phyloP scores from a whole-genome alignment of 2,888 invertebrate genomes.

The Drosophila prolongata region DNA sequence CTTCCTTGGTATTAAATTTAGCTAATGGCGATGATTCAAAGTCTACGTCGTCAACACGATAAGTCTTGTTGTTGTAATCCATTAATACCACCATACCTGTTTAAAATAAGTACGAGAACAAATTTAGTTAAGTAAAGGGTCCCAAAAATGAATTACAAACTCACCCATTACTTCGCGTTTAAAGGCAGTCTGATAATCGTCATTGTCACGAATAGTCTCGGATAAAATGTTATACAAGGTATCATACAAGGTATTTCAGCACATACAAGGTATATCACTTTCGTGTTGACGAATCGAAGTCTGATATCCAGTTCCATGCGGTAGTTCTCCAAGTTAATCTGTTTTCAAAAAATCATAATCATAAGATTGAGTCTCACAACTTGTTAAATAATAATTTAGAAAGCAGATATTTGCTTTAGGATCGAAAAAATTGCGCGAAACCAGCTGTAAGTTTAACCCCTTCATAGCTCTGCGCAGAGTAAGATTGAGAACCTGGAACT shows the following conservation, averaged over 20 bases:
- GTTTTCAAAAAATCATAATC: neutral
- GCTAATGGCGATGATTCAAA: conserved; percentile 86
- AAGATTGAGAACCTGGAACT: conserved; percentile 91
- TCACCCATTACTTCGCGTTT: conserved; percentile 86
- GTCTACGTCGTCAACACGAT: conserved; percentile 90
- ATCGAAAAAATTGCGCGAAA: conserved; percentile 91
- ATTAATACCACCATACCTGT: conserved; percentile 87
- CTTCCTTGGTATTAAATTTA: conserved; percentile 87
- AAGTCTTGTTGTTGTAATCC: conserved; percentile 89
- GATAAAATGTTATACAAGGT: conserved; percentile 88
- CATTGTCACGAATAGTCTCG: conserved; percentile 85
- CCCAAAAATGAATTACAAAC: conserved; percentile 30
- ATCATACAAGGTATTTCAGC: conserved; percentile 92
- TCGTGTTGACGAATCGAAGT: conserved; percentile 95
- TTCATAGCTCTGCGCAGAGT: conserved; percentile 87
- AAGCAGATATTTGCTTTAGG: conserved; percentile 87
- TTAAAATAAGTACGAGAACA: neutral
- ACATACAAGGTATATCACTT: conserved; percentile 89
- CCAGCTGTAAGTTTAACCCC: conserved; percentile 87
- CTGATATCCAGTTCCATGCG: conserved; percentile 90
- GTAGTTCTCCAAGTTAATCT: conserved; percentile 84
- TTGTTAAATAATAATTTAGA: neutral
- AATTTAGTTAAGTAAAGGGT: neutral
- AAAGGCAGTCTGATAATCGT: conserved; percentile 86
- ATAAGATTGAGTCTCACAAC: no score